These are phyloP conservation scores for Pristionchus exspectatus DNA, from an alignment of 2,888 invertebrate species.

Conservation along the genomic window DNA sequence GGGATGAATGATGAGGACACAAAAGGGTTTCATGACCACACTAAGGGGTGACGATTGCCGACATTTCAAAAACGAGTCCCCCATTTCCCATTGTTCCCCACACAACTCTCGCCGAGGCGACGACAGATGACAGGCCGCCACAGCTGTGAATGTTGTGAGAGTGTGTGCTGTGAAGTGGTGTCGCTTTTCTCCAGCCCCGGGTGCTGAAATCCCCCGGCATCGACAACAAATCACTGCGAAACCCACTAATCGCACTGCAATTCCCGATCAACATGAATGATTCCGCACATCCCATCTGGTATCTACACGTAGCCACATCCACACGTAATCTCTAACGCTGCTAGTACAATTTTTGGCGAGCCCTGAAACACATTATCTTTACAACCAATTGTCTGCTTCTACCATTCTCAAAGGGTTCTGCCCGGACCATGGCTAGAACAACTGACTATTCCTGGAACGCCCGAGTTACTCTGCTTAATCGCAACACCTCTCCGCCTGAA, in stretches of 20 bases:
- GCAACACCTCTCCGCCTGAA: not conserved
- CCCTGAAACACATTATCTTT: not conserved
- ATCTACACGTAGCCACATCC: too few species aligned
- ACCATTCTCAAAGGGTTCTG: not conserved
- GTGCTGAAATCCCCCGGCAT: not conserved
- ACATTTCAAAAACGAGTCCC: too few species aligned
- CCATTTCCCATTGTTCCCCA: not conserved
- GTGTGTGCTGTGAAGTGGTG: constrained; percentile 23
- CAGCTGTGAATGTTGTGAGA: constrained; percentile 37
- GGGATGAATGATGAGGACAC: too few species aligned
- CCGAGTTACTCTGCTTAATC: not conserved
- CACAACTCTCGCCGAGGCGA: not conserved
- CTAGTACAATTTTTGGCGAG: not conserved
- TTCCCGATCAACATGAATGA: not conserved
- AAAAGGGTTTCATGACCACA: too few species aligned
- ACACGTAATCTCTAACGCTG: too few species aligned
- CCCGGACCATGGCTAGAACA: not conserved
- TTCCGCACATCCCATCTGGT: too few species aligned
- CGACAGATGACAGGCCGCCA: not conserved
- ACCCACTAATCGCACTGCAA: not conserved
- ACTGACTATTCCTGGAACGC: not conserved
- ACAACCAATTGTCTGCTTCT: not conserved
- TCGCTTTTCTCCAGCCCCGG: not conserved
- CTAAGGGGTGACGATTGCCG: too few species aligned
- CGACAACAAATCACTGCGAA: not conserved